Base-by-base conservation (phyloP, 2,888 invertebrate genomes). In the Siphlonurus alternatus region DNA sequence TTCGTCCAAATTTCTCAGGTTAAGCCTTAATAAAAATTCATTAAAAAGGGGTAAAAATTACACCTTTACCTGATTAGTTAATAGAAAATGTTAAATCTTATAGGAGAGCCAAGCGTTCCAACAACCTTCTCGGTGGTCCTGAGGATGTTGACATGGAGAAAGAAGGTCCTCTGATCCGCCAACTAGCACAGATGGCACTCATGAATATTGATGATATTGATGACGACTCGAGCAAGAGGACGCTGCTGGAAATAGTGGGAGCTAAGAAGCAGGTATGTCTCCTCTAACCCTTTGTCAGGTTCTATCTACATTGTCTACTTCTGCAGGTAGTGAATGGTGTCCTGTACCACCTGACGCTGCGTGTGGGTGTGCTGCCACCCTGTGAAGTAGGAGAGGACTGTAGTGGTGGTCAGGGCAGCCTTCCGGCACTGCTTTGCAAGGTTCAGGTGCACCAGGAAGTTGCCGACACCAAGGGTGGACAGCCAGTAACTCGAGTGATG, bases 191-290 rank as follows among this genome's bases (percentile, higher is more conserved):
- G 65, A 76, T 76, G 65, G 80, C 78, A 1, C 73, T 78, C 1
- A 70, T 74, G 2, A 75, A 76, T 7, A 69, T 82, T 25, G 80
- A 81, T 68, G 73, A 76, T n/a, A 73, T 76, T 62, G 80, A 80
- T 69, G 73, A 74, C 7, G 80, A 81, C 69, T 73, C 78, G 66
- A 71, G 74, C 5, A 80, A 77, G 67, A 72, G 79, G 63, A 71
- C 79, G 0, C 73, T 81, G 15, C 69, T 79, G 53, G 75, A 79
- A 62, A 73, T 81, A 62, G 64, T 79, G 18, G 75, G 75, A 20
- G 77, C 76, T 0, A 76, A 76, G 67, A 73, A 73, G 63, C 71
- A 73, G 68, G 71, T 71, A 65, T 62, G 54, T 22, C 15, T 19
- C 66, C 2, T 59, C 24, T 18, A 53, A n/a, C 23, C 23, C 38